Conservation (phyloP, 2,888 invertebrate genomes). For the Hemistola chrysoprasaria region DNA sequence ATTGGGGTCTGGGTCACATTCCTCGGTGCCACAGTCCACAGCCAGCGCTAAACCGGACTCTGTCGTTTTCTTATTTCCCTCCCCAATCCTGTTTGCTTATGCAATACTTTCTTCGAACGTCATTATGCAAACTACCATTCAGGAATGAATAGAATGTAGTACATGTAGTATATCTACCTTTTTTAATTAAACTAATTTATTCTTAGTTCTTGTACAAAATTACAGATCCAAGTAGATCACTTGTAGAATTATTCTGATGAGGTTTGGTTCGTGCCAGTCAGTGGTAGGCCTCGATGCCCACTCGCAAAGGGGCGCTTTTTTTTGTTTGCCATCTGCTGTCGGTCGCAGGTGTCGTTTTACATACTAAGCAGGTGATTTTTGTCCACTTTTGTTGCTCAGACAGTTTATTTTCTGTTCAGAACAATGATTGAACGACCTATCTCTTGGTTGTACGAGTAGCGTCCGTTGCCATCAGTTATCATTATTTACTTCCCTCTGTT, state of each 20-base stretch:
- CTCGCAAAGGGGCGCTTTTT: constrained; percentile 44
- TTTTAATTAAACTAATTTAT: too few relatives aligned
- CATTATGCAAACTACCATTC: constrained; percentile 22
- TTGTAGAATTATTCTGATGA: background rate
- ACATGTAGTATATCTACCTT: too few relatives aligned
- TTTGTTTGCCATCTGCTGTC: constrained; percentile 73
- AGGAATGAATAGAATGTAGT: constrained; percentile 1
- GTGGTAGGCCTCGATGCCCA: constrained; percentile 41
- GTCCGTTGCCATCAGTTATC: constrained; percentile 19
- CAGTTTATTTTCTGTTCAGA: constrained; percentile 29
- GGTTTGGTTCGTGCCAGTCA: constrained; percentile 25
- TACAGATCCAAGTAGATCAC: background rate
- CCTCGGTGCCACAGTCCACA: constrained; percentile 45
- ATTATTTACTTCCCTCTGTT: background rate
- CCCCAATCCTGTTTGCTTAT: constrained; percentile 41
- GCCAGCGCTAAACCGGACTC: constrained; percentile 56
- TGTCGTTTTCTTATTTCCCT: constrained; percentile 42
- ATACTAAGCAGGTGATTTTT: constrained; percentile 76
- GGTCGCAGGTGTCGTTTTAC: constrained; percentile 72
- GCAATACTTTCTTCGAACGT: constrained; percentile 40
- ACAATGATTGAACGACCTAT: constrained; percentile 15
- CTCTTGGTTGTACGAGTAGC: constrained; percentile 20
- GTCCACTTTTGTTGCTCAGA: constrained; percentile 53
- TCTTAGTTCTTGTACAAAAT: too few relatives aligned
- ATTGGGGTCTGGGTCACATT: constrained; percentile 77